Conservation (phyloP, 2,113 vertebrate species). For the Phalacrocorax carbo region DNA sequence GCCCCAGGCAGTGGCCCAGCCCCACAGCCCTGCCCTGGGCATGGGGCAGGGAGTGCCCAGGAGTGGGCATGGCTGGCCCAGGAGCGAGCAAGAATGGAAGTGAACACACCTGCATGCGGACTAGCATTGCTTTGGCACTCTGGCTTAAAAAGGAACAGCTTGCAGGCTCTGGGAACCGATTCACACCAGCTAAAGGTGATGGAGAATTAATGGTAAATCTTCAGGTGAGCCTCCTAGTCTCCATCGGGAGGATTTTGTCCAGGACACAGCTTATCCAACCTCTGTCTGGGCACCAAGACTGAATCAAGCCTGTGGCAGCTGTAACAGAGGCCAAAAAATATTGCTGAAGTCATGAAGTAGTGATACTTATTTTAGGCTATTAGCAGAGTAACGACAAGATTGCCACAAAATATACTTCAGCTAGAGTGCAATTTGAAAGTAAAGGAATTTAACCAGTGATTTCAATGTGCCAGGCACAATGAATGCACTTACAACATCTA, state of each 20-base stretch:
- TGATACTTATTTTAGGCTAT: neutral
- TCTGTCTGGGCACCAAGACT: neutral
- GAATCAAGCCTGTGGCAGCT: neutral
- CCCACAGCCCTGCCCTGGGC: neutral
- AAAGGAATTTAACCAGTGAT: slow-evolving; percentile 2
- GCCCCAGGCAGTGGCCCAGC: neutral
- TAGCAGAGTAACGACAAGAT: slow-evolving; percentile 12
- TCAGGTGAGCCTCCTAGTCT: neutral
- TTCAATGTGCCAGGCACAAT: neutral
- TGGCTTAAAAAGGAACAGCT: neutral
- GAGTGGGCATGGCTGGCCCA: neutral
- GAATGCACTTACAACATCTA: slow-evolving; percentile 28
- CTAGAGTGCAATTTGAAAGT: neutral
- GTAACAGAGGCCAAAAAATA: neutral
- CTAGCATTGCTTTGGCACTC: neutral
- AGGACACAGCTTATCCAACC: neutral
- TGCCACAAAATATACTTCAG: slow-evolving; percentile 10
- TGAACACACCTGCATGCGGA: neutral
- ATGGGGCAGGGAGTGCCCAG: too few relatives aligned
- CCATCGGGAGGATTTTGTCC: neutral
- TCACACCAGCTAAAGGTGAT: neutral
- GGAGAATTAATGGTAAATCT: neutral
- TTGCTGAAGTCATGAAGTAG: neutral
- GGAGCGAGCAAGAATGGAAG: neutral
- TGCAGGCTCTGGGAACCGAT: neutral